Conservation (phyloP, 2,888 invertebrate genomes). For the Papilio protenor region DNA sequence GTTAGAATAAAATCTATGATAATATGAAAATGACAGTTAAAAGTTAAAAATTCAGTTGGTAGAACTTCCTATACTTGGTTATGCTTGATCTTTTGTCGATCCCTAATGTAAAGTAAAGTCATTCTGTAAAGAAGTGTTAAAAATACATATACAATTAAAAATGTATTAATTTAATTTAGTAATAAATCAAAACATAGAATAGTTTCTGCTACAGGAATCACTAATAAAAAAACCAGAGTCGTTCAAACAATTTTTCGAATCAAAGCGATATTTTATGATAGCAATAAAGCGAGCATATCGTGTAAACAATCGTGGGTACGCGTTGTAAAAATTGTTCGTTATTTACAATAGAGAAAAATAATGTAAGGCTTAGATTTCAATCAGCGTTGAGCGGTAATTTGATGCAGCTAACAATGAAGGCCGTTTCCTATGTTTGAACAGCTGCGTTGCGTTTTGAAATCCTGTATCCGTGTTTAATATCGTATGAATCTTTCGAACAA, state of each 20-base stretch:
- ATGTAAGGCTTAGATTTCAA: constrained; percentile 65
- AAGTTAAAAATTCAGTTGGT: too few relatives aligned
- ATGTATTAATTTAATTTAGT: too few relatives aligned
- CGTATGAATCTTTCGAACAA: constrained; percentile 44
- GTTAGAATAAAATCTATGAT: too few relatives aligned
- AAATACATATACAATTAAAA: too few relatives aligned
- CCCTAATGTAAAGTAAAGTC: too few relatives aligned
- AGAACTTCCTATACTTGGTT: too few relatives aligned
- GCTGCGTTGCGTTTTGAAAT: constrained; percentile 60
- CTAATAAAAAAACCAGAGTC: constrained; percentile 6
- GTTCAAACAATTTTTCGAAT: constrained; percentile 1
- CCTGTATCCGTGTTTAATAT: constrained; percentile 51
- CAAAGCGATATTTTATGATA: constrained; percentile 27
- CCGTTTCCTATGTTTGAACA: constrained; percentile 68
- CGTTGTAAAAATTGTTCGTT: constrained; percentile 59
- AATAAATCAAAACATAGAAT: not conserved
- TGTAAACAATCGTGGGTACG: constrained; percentile 44
- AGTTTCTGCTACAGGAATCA: not conserved
- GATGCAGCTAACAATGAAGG: constrained; percentile 68
- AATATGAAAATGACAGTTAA: too few relatives aligned
- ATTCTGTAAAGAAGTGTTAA: too few relatives aligned
- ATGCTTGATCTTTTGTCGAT: too few relatives aligned
- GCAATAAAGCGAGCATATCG: constrained; percentile 34
- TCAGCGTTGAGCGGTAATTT: constrained; percentile 64
- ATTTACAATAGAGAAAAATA: constrained; percentile 55